Percentiles rank a stretch among this genome's conserved stretches.
Evolutionary conservation across 2,797 vertebrate genomes (phyloP).

Genomic region (Mormyrus proboscirostris): DNA sequence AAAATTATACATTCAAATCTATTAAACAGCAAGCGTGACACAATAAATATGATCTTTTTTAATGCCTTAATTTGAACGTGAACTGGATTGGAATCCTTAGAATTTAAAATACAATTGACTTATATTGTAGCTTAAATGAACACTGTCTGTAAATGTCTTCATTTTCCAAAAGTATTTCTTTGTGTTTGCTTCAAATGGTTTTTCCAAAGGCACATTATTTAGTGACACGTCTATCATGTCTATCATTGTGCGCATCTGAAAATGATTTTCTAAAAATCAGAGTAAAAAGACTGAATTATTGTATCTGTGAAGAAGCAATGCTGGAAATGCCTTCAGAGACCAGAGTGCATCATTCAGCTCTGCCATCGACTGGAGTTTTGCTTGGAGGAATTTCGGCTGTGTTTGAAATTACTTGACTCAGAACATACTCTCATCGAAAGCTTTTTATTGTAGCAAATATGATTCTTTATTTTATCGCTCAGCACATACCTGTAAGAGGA

Average conservation of each 20-base stretch:
- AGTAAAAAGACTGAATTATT: background rate
- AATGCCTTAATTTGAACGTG: conserved; percentile 18
- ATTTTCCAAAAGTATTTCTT: conserved; percentile 2
- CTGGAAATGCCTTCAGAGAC: background rate
- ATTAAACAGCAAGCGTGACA: conserved; percentile 2
- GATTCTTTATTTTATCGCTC: background rate
- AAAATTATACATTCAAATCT: conserved; percentile 14
- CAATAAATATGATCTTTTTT: conserved; percentile 18
- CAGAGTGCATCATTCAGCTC: background rate
- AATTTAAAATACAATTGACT: conserved; percentile 20
- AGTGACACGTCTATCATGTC: background rate
- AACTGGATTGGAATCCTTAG: conserved; percentile 1
- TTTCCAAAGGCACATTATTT: background rate
- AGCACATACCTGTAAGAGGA: background rate
- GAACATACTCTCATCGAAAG: background rate
- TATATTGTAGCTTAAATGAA: background rate
- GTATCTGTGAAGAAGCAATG: background rate
- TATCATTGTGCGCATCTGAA: background rate
- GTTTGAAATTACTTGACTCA: conserved; percentile 4
- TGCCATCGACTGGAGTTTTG: background rate
- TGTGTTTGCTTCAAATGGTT: background rate
- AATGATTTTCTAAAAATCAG: conserved; percentile 14
- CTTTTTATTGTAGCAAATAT: background rate
- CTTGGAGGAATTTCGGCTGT: background rate
- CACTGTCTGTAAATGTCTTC: background rate